A percentile compares a stretch with the other conserved stretches of the same genome.
These are phyloP conservation scores for Rhagoletis zephyria DNA, from an alignment of 1,140 invertebrate species.

Conservation along the genomic window DNA sequence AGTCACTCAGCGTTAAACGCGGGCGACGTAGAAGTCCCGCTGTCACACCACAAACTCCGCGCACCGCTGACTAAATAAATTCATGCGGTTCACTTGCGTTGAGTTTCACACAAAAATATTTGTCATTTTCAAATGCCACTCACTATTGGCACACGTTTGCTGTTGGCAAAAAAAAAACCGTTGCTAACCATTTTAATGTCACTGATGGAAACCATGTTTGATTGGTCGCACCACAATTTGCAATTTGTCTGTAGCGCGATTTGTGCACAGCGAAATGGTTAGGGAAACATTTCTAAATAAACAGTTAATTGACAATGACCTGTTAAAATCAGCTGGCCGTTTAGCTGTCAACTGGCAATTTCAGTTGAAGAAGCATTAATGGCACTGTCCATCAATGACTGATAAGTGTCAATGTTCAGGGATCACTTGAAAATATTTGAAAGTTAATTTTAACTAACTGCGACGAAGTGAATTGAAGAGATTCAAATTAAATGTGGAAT, in stretches of 20 bases:
- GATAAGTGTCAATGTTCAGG: neutral
- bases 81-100: too few species aligned
- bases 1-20: neutral
- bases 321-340: neutral
- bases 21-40: neutral
- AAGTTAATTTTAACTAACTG: too few species aligned
- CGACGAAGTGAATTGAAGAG: too few species aligned
- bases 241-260: conserved; percentile 8
- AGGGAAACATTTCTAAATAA: conserved; percentile 9
- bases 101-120: neutral
- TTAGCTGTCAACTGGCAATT: conserved; percentile 41
- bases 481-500: too few species aligned
- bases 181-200: neutral
- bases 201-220: neutral
- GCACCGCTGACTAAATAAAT: too few species aligned
- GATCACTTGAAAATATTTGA: too few species aligned
- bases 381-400: neutral
- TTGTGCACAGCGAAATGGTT: neutral
- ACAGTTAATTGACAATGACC: conserved; percentile 19
- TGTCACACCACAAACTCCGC: too few species aligned
- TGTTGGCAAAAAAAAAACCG: neutral
- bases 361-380: neutral
- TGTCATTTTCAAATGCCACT: conserved; percentile 8
- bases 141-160: neutral
- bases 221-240: neutral